Evolutionary conservation across 2,888 invertebrate species (phyloP), one percentile per base, ranked within the genome.

Genomic region (Phytoseiulus persimilis): DNA sequence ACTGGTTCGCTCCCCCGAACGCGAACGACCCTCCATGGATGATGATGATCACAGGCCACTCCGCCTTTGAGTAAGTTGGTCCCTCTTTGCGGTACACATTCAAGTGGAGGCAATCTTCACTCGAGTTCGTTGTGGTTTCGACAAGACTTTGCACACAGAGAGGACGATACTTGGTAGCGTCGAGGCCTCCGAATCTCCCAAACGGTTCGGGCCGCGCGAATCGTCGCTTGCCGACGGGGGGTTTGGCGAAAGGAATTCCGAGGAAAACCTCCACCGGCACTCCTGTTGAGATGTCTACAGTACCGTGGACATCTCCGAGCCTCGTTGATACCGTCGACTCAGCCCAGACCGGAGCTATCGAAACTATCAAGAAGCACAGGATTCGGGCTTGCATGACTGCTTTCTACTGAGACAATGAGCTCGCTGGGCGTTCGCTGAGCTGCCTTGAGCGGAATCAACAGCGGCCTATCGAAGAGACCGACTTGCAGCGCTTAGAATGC

Each of bases 11-110:
- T 31, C 87, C 45, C 6, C 33, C 87, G n/a, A 33, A 87, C 6
- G 33, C 87, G 31, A 87, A 33, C n/a, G 87, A n/a, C 28, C 87
- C 87, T 0, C 87, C 87, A 33, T 87, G 87, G 31, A 87, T 87
- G 14, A 14, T 9, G 33, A 87, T 32, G 83, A 83, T 83, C 1
- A 83, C 83, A 11, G 83, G 83, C 18, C 5, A 14, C 23, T 32
- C 32, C 2, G 32, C 83, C 9, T 28, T 33, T 23, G 14, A 28
- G 18, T 83, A 31, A 28, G 31, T 1, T n/a, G 32, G 32, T 11
- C 32, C 33, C n/a, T 87, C 39, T 87, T 45, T 33, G 9, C 87
- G 87, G 45, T 31, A 87, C n/a, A 87, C 45, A n/a, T 87, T 87
- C 31, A 87, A 39, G 45, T 87, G 18, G 32, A 87, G 87, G 31